phyloP scores from a whole-genome alignment of 2,113 vertebrate species.

The Sylvia atricapilla region DNA sequence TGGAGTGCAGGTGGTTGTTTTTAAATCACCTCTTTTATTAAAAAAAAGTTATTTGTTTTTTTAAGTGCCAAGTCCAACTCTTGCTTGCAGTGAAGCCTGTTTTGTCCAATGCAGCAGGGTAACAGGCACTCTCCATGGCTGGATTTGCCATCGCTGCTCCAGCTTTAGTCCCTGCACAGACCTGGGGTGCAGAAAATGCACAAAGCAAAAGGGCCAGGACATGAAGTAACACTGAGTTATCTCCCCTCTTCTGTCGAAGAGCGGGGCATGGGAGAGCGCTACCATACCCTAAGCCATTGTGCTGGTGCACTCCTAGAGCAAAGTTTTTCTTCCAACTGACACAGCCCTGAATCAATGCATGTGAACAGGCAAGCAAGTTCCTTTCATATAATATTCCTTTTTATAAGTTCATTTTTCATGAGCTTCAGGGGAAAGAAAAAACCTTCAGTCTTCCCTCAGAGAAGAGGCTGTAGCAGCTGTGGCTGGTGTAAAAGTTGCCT shows the following conservation, averaged over 20 bases:
- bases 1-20: background rate
- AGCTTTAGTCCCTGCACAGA: background rate
- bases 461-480: background rate
- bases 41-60: background rate
- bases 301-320: background rate
- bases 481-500: background rate
- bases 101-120: background rate
- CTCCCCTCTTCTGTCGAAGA: background rate
- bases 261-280: background rate
- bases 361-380: background rate
- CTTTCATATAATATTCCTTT: slow-evolving; percentile 50
- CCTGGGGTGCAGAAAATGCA: background rate
- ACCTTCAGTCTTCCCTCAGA: background rate
- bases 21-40: background rate
- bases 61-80: background rate
- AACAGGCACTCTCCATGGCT: background rate
- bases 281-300: background rate
- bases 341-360: background rate
- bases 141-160: background rate
- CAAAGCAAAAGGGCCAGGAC: background rate
- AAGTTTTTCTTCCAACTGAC: background rate
- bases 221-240: background rate
- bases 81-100: background rate
- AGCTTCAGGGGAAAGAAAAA: slow-evolving; percentile 21
- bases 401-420: slow-evolving; percentile 2